Conservation (phyloP, 2,888 invertebrate species). For the Yponomeuta malinellus region DNA sequence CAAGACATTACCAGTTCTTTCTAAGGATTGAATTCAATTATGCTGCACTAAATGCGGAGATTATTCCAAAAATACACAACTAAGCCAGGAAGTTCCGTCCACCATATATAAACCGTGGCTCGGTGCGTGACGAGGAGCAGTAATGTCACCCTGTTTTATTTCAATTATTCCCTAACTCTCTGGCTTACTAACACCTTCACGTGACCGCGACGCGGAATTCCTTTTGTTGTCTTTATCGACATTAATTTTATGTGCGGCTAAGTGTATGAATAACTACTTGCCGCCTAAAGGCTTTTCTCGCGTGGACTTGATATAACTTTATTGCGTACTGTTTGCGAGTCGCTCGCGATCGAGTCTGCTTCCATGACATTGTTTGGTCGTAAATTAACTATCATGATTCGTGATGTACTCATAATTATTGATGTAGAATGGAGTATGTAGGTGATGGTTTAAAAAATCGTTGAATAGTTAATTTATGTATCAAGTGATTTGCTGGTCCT, state of each 20-base stretch:
- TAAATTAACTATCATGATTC: too few relatives aligned
- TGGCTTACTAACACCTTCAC: conserved; percentile 27
- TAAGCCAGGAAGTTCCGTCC: neutral
- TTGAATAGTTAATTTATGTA: too few relatives aligned
- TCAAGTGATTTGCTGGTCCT: too few relatives aligned
- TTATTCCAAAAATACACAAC: too few relatives aligned
- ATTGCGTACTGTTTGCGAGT: too few relatives aligned
- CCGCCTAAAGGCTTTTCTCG: neutral
- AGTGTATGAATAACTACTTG: neutral
- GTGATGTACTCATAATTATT: too few relatives aligned
- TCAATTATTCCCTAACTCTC: conserved; percentile 43
- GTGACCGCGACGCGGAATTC: conserved; percentile 32
- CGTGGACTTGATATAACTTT: neutral
- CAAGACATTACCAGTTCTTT: too few relatives aligned
- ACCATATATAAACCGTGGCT: neutral
- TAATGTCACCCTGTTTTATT: conserved; percentile 50
- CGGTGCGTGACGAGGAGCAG: conserved; percentile 45
- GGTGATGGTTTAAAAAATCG: too few relatives aligned
- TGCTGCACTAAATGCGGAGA: too few relatives aligned
- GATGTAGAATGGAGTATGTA: too few relatives aligned
- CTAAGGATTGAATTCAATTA: too few relatives aligned
- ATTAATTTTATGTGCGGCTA: neutral
- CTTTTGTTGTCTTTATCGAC: conserved; percentile 13
- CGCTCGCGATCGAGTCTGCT: neutral
- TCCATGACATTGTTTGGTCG: too few relatives aligned